Conservation (phyloP, 2,113 vertebrate species). For the Romanogobio albipinnatus region DNA sequence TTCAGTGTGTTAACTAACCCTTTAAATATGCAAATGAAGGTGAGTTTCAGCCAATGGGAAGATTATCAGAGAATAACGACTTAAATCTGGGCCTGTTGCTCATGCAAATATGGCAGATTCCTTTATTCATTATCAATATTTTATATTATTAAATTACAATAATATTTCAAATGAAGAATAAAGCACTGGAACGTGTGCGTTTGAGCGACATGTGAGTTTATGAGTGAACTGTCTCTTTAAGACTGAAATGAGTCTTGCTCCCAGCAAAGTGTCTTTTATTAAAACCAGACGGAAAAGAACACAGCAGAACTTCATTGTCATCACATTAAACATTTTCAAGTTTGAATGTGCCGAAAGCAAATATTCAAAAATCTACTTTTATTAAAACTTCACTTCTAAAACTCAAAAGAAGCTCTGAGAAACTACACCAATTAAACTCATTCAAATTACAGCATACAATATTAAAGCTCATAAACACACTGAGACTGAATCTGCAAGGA, state of each 20-base stretch:
- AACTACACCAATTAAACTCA: slow-evolving; percentile 1
- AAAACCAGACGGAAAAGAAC: slow-evolving; percentile 1
- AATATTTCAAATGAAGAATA: too few relatives aligned
- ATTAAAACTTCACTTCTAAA: neutral
- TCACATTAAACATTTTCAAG: neutral
- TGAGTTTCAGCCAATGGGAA: too few relatives aligned
- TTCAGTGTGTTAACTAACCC: too few relatives aligned
- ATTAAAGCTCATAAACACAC: slow-evolving; percentile 33
- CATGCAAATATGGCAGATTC: too few relatives aligned
- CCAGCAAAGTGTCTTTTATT: slow-evolving; percentile 19
- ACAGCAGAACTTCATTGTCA: neutral
- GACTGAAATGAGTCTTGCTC: neutral
- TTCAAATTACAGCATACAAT: slow-evolving; percentile 24
- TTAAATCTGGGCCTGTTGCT: too few relatives aligned
- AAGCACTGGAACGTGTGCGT: too few relatives aligned
- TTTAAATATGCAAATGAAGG: too few relatives aligned
- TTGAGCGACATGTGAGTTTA: neutral
- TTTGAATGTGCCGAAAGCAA: slow-evolving; percentile 1
- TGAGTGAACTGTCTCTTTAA: neutral
- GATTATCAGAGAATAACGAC: too few relatives aligned
- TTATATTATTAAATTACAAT: too few relatives aligned
- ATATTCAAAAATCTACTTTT: slow-evolving; percentile 5
- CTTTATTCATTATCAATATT: too few relatives aligned
- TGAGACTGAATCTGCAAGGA: slow-evolving; percentile 10
- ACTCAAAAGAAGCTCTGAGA: neutral